Percentiles rank a stretch among this genome's conserved stretches.
These are phyloP conservation scores for Pipra filicauda DNA, from an alignment of 2,113 vertebrate genomes.

Conservation along the genomic window DNA sequence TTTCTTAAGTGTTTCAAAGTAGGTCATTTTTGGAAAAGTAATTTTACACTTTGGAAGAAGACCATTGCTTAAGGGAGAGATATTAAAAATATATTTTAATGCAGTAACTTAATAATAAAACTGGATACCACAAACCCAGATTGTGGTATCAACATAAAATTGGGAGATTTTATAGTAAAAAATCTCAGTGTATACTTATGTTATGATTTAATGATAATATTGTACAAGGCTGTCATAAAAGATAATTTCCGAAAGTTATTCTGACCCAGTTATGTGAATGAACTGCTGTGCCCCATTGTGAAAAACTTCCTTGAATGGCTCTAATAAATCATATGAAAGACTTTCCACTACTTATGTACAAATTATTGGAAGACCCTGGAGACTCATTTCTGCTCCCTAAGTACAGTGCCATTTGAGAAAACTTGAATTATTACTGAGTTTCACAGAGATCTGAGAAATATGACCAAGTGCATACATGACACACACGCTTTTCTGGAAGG, in stretches of 20 bases:
- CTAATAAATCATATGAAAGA: not conserved
- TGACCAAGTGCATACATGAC: not conserved
- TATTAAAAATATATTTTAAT: not conserved
- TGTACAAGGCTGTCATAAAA: not conserved
- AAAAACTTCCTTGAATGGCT: not conserved
- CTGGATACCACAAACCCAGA: not conserved
- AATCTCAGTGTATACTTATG: not conserved
- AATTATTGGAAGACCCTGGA: not conserved
- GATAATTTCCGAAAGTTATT: not conserved
- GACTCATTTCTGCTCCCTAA: not conserved
- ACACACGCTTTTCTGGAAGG: not conserved
- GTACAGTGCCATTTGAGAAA: not conserved
- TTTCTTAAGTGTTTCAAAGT: not conserved
- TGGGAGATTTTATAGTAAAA: not conserved
- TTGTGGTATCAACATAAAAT: not conserved
- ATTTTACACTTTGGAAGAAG: constrained; percentile 5
- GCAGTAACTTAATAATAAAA: constrained; percentile 16
- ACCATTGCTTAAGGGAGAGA: not conserved
- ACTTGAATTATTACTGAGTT: not conserved
- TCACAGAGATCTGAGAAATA: not conserved
- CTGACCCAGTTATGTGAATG: not conserved
- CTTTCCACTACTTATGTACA: not conserved
- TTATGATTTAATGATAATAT: not conserved
- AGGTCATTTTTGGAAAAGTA: not conserved
- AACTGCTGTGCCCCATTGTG: not conserved